These are phyloP conservation scores for Camponotus fellah DNA, from an alignment of 2,888 invertebrate species.

Conservation along the genomic window DNA sequence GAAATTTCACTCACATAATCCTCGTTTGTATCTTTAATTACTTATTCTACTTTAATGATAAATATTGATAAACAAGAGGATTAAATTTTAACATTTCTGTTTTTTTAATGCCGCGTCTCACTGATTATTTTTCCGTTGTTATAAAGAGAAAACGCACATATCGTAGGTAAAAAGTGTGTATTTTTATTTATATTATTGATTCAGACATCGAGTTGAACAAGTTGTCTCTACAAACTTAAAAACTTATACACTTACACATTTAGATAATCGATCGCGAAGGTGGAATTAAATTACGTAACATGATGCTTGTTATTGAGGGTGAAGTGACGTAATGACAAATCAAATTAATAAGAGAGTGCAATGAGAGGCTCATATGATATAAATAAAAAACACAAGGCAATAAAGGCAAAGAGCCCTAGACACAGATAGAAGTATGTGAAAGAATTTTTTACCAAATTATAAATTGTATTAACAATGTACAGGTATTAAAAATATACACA, in stretches of 20 bases:
- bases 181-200: constrained; percentile 75
- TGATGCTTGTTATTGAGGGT: constrained; percentile 43
- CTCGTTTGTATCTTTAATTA: no score
- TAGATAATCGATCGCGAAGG: constrained; percentile 52
- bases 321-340: constrained; percentile 42
- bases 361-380: no score
- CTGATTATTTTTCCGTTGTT: background rate
- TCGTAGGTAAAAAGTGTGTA: constrained; percentile 78
- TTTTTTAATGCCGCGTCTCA: background rate
- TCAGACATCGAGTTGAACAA: constrained; percentile 78
- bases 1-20: background rate
- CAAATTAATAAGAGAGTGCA: background rate
- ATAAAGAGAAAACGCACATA: background rate
- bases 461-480: no score
- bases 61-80: background rate
- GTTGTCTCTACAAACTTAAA: constrained; percentile 75
- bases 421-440: no score
- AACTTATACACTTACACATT: constrained; percentile 56
- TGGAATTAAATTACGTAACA: constrained; percentile 45
- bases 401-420: no score
- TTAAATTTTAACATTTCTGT: background rate
- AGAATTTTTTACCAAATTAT: no score
- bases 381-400: no score
- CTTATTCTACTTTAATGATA: background rate
- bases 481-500: no score